phyloP scores from a whole-genome alignment of 2,888 invertebrate genomes.

The Mimachlamys varia region DNA sequence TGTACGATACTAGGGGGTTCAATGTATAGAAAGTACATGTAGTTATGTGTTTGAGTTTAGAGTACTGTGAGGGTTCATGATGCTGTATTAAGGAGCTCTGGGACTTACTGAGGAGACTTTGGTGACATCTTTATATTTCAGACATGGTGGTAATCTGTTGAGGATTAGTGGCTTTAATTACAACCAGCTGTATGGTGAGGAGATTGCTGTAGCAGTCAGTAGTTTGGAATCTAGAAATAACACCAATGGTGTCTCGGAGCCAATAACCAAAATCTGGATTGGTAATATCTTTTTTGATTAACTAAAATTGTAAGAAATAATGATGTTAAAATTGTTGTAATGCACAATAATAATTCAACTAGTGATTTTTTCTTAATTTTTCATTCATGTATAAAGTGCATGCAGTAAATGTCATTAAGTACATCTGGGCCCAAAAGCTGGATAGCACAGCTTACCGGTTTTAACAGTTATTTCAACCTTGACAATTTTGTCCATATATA shows the following conservation, averaged over 20 bases:
- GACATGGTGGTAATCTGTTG: conserved; percentile 67
- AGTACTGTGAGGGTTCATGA: neutral
- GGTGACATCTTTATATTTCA: conserved; percentile 52
- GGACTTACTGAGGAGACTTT: neutral
- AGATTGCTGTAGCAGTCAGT: neutral
- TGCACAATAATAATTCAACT: too few relatives aligned
- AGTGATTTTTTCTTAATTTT: too few relatives aligned
- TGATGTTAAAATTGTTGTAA: neutral
- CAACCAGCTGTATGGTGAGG: conserved; percentile 59
- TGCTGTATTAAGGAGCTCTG: neutral
- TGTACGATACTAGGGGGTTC: too few relatives aligned
- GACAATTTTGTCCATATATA: too few relatives aligned
- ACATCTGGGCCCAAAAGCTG: too few relatives aligned
- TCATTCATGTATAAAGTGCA: too few relatives aligned
- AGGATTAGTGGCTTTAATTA: conserved; percentile 62
- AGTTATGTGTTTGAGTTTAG: too few relatives aligned
- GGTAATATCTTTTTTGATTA: conserved; percentile 25
- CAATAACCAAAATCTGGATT: neutral
- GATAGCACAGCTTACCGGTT: too few relatives aligned
- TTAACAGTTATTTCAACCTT: too few relatives aligned
- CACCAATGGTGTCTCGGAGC: neutral
- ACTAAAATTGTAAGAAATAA: neutral
- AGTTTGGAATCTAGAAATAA: neutral
- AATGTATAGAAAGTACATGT: too few relatives aligned
- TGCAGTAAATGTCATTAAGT: too few relatives aligned